Base-by-base conservation (phyloP, 2,113 vertebrate species). In the Sisor rabdophorus region DNA sequence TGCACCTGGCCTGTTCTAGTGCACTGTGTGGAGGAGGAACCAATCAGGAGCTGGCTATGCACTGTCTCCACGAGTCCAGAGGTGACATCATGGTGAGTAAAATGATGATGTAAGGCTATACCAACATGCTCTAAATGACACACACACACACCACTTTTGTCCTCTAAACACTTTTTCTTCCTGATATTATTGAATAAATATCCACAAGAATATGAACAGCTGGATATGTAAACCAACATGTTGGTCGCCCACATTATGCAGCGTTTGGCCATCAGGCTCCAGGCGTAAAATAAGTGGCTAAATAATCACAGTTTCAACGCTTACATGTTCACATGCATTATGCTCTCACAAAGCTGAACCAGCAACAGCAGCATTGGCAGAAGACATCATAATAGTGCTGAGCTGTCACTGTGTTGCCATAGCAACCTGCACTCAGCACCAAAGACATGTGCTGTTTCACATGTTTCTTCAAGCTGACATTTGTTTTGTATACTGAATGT, bases 1-100 rank as follows among this genome's bases (percentile, higher is more conserved):
- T 98, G 89, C 94, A 94, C 77, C 92, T 98, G 81, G 94, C 97
- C 75, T 99, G 96, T 83, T 99, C 97, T 82, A 98, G 95, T 79
- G 94, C 94, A 80, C 88, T 99, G 83, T 92, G 87, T 74, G 96
- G 97, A 24, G 97, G 91, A 64, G 97, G 97, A 80, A 98, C 96
- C 82, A 99, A 99, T 89, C 97, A 98, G 90, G 97, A 99, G 87
- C 87, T 99, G 79, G 94, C 93, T 0, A 87, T 95, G 84, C 97
- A 99, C 83, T 96, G 92, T 88, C 89, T 99, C 78, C 90, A 98
- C 1, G 93, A 96, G 89, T 91, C 92, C 78, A 92, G 91, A 79
- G 97, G 97, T 78, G 93, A 94, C 83, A 91, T 98, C 86, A 88
- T 98, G 95, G 97, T 99, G 89, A 96, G 96, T 77, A 13, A 20